These are phyloP conservation scores for Listrodromus nycthemerus DNA, from an alignment of 2,888 invertebrate genomes.

Conservation along the genomic window DNA sequence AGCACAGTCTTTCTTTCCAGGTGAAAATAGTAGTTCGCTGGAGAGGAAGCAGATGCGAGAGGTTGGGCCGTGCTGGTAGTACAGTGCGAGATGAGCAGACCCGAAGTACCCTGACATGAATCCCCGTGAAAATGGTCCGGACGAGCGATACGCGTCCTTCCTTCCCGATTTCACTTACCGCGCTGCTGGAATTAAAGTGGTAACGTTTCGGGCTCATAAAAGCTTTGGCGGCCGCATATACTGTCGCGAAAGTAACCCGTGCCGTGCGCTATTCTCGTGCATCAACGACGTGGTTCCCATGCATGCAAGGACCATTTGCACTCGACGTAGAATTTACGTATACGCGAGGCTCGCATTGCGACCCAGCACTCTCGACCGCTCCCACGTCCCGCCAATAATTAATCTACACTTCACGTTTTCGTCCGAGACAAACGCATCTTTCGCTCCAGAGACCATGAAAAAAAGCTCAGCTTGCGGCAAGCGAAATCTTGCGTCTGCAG, in stretches of 20 bases:
- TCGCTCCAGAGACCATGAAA: too few species aligned
- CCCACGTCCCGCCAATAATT: background rate
- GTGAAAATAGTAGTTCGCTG: conserved; percentile 72
- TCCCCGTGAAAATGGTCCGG: conserved; percentile 59
- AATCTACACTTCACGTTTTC: background rate
- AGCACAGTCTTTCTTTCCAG: conserved; percentile 66
- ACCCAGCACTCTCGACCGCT: conserved; percentile 31
- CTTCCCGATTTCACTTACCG: conserved; percentile 4
- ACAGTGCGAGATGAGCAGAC: conserved; percentile 61
- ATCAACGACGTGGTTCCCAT: conserved; percentile 82
- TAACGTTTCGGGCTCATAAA: conserved; percentile 24
- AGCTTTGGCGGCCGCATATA: conserved; percentile 71
- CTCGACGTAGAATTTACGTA: conserved; percentile 6
- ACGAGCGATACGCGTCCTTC: conserved; percentile 19
- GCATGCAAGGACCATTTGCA: conserved; percentile 74
- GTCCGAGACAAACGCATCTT: background rate
- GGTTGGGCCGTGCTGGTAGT: conserved; percentile 40
- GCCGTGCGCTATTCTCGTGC: conserved; percentile 73
- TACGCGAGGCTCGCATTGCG: background rate
- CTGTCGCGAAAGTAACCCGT: conserved; percentile 68
- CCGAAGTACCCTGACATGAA: conserved; percentile 49
- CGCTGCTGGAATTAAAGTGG: conserved; percentile 32
- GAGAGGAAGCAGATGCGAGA: conserved; percentile 50
- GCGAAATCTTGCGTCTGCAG: too few species aligned
- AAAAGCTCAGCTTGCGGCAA: too few species aligned